phyloP scores from a whole-genome alignment of 2,888 invertebrate species.

The Drosophila pseudotalamancana region DNA sequence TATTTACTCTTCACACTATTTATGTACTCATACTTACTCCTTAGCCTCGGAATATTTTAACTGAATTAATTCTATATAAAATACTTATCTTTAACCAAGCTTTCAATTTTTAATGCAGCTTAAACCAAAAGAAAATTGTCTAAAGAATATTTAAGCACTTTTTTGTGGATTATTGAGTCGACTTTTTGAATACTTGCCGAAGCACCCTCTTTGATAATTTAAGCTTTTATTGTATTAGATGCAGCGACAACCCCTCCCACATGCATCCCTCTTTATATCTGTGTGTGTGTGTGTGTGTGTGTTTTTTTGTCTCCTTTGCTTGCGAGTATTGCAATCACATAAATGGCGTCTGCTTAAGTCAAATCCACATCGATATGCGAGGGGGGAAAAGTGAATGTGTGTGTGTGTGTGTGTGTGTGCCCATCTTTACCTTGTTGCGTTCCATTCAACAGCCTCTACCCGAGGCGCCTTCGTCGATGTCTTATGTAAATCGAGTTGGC shows the following conservation, averaged over 20 bases:
- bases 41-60: too few relatives aligned
- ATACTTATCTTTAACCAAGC: too few relatives aligned
- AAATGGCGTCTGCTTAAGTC: conserved; percentile 59
- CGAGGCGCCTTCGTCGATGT: conserved; percentile 15
- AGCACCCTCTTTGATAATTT: conserved; percentile 2
- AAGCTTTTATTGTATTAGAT: conserved; percentile 33
- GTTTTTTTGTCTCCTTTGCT: conserved; percentile 15
- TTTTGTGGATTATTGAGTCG: neutral
- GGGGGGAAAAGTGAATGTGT: neutral
- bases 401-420: neutral
- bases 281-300: neutral
- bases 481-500: conserved; percentile 53
- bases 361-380: conserved; percentile 39
- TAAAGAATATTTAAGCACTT: too few relatives aligned
- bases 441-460: conserved; percentile 6
- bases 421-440: conserved; percentile 42
- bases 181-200: conserved; percentile 9
- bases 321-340: conserved; percentile 56
- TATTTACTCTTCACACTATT: too few relatives aligned
- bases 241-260: conserved; percentile 13
- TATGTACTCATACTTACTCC: too few relatives aligned
- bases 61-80: too few relatives aligned
- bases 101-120: too few relatives aligned
- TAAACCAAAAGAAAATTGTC: neutral
- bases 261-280: neutral